Percentiles rank a stretch among this genome's conserved stretches.
Evolutionary conservation across 2,888 invertebrate species (phyloP).

Genomic region (Cheilosia vernalis): DNA sequence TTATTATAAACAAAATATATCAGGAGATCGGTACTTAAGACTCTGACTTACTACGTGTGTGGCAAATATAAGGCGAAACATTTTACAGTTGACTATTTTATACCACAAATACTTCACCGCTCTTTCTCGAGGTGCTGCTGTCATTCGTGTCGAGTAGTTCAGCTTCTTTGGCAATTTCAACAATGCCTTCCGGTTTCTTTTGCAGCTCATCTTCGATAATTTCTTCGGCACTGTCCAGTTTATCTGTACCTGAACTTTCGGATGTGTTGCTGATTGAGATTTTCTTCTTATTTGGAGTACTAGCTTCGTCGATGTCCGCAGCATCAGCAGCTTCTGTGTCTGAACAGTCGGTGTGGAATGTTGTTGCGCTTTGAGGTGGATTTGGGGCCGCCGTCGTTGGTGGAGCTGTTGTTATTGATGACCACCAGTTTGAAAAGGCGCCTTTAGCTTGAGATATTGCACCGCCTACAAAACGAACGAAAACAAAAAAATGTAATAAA

Average conservation of each 20-base stretch:
- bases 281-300: conserved; percentile 44
- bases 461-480: conserved; percentile 86
- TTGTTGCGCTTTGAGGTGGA: conserved; percentile 32
- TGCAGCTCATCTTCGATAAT: conserved; percentile 52
- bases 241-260: conserved; percentile 73
- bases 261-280: conserved; percentile 30
- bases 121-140: conserved; percentile 52
- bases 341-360: conserved; percentile 52
- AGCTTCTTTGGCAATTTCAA: conserved; percentile 82
- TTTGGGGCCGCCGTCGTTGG: conserved; percentile 24
- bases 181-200: conserved; percentile 79
- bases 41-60: conserved; percentile 50
- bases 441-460: conserved; percentile 94
- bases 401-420: conserved; percentile 86
- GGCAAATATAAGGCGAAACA: conserved; percentile 65
- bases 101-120: conserved; percentile 78
- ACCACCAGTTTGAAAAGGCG: conserved; percentile 94
- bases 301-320: conserved; percentile 34
- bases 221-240: conserved; percentile 78
- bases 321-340: conserved; percentile 55
- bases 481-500: conserved; percentile 59
- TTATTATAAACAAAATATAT: background rate
- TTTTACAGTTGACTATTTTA: conserved; percentile 72
- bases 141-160: conserved; percentile 79
- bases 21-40: conserved; percentile 30